Conservation (phyloP, 1,140 invertebrate species). For the Colletes gigas region DNA sequence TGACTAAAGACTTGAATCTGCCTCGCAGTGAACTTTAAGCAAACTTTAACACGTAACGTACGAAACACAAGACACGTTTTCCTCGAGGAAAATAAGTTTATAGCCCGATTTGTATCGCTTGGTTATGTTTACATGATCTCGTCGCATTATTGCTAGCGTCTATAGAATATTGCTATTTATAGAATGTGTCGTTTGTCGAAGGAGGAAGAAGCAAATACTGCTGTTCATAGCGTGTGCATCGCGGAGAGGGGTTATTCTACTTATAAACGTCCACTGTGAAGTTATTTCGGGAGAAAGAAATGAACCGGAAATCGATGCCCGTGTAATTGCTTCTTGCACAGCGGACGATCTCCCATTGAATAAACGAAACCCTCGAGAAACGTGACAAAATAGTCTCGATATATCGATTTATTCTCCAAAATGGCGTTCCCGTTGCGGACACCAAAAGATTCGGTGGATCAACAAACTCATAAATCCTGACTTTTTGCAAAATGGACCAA, state of each 20-base stretch:
- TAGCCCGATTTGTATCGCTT: not conserved
- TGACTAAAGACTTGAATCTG: not conserved
- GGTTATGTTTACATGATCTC: conserved; percentile 8
- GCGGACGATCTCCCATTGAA: not conserved
- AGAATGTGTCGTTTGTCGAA: not conserved
- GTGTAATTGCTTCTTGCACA: not conserved
- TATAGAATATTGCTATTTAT: conserved; percentile 27
- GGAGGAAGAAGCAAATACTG: not conserved
- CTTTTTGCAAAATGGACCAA: not conserved
- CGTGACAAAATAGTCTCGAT: not conserved
- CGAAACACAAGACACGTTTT: conserved; percentile 3
- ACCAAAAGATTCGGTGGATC: too few relatives aligned
- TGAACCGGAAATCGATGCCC: conserved; percentile 1
- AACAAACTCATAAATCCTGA: too few relatives aligned
- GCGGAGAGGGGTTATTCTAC: not conserved
- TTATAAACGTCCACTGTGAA: not conserved
- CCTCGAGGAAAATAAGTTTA: not conserved
- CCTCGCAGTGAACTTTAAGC: not conserved
- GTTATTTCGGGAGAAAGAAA: not conserved
- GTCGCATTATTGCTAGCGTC: not conserved
- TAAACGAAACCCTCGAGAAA: not conserved
- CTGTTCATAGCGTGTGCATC: not conserved
- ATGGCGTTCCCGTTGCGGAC: too few relatives aligned
- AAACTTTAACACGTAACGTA: conserved; percentile 23
- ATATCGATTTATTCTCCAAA: too few relatives aligned